Base-by-base conservation (phyloP, 2,113 vertebrate species). In the Anoura caudifer region DNA sequence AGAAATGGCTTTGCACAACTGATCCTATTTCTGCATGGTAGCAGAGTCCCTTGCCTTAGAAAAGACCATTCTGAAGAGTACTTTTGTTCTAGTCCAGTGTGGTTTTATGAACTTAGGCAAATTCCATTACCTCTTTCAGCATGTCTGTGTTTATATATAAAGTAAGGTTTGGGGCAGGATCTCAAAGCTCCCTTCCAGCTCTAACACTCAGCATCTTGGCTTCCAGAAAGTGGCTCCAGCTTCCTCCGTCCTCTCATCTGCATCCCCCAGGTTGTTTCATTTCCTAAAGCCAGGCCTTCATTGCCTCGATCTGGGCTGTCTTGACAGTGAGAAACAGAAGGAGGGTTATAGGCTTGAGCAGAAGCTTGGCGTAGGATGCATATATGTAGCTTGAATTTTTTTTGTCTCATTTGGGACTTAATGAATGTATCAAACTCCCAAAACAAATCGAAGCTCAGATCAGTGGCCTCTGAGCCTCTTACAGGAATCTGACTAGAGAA, bases 391-490 rank as follows among this genome's bases (percentile, higher is more conserved):
- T 72, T 81, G 77, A 98, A 94, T 28, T 43, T 28, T 54, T 28
- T 7, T 22, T 8, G 94, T 97, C 95, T 97, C 96, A 94, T 96
- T 95, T 98, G 95, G 96, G 93, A 97, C 94, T 97, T 95, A 81
- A 77, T 63, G 72, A 97, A 93, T 96, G 91, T 97, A 97, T 97
- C 97, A 95, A 97, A 98, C 95, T 93, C 96, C 89, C 95, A 89
- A 96, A 97, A 98, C 95, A 97, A 97, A 98, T 97, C 94, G 95
- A 95, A 94, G 93, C 91, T 97, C 96, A 83, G 91, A 92, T 95
- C 92, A 94, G 59, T 84, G 91, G 90, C 95, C 87, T 97, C 91
- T 33, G 61, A 97, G 95, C 93, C 93, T 91, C 67, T 95, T 83
- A 16, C 0, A 16, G 86, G 85, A 97, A 88, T 96, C 96, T 84